Percentiles rank a stretch among this genome's conserved stretches.
Conservation (phyloP, 2,888 invertebrate genomes). For the Lasioglossum lativentre region DNA sequence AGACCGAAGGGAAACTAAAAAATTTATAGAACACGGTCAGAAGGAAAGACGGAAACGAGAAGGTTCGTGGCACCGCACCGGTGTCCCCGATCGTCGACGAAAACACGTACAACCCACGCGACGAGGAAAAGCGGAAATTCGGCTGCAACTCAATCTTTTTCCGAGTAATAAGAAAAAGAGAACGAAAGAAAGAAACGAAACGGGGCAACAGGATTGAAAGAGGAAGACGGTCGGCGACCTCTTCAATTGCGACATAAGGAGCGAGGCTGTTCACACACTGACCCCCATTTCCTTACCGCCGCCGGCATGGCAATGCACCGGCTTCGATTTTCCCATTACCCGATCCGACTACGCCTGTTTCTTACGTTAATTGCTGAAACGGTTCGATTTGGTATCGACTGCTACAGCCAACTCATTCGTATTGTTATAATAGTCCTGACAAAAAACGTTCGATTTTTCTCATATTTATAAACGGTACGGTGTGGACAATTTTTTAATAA, state of each 20-base stretch:
- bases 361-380: not conserved
- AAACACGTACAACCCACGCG: not conserved
- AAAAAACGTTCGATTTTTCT: not conserved
- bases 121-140: slow-evolving; percentile 15
- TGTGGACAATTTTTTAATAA: not conserved
- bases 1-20: not conserved
- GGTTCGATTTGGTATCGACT: not conserved
- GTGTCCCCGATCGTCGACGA: not conserved
- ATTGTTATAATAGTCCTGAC: not conserved
- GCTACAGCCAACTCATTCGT: not conserved
- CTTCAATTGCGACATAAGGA: slow-evolving; percentile 74
- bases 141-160: slow-evolving; percentile 29
- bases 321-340: slow-evolving; percentile 63
- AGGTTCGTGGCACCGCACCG: not conserved
- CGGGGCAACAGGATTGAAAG: slow-evolving; percentile 47
- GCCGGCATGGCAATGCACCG: slow-evolving; percentile 39
- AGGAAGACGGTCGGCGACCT: slow-evolving; percentile 78
- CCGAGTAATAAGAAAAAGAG: not conserved
- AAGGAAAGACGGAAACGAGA: not conserved
- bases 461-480: no score
- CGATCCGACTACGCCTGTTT: slow-evolving; percentile 27
- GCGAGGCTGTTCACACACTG: slow-evolving; percentile 83
- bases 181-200: slow-evolving; percentile 35
- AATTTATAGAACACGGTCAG: not conserved
- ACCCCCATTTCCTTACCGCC: slow-evolving; percentile 79